phyloP scores from a whole-genome alignment of 2,797 vertebrate species.

The Danio albolineatus region DNA sequence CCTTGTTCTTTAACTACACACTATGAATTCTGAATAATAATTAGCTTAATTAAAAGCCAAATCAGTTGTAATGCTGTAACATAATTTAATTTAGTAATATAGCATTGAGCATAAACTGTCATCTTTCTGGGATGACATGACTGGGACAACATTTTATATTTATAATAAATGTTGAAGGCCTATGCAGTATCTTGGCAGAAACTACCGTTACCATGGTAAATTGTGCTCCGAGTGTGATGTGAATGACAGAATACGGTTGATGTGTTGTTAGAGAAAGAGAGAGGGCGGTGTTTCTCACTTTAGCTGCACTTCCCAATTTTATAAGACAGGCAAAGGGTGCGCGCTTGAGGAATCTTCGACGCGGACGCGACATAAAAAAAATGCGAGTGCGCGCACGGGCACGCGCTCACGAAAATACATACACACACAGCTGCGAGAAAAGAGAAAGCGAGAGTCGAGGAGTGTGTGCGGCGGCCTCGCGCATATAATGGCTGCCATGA shows the following conservation, averaged over 20 bases:
- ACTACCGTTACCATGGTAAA: background rate
- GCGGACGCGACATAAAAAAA: slow-evolving; percentile 3
- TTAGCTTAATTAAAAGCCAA: too few relatives aligned
- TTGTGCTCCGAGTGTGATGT: too few relatives aligned
- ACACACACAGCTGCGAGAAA: background rate
- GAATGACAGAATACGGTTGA: background rate
- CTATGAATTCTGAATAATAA: too few relatives aligned
- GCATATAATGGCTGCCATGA: slow-evolving; percentile 78
- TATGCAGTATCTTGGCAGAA: background rate
- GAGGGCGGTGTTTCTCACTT: slow-evolving; percentile 64
- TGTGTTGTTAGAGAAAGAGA: slow-evolving; percentile 11
- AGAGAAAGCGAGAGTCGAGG: slow-evolving; percentile 37
- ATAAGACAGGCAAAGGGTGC: slow-evolving; percentile 39
- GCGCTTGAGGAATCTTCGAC: slow-evolving; percentile 32
- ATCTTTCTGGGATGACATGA: background rate
- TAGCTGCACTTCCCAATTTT: slow-evolving; percentile 12
- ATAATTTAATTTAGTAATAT: too few relatives aligned
- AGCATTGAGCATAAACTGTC: too few relatives aligned
- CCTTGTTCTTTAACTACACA: too few relatives aligned
- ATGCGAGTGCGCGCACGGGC: background rate
- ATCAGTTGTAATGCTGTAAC: too few relatives aligned
- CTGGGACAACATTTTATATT: background rate
- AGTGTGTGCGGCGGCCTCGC: slow-evolving; percentile 58
- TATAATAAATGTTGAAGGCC: background rate
- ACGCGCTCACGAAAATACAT: slow-evolving; percentile 29